A percentile compares a stretch with the other conserved stretches of the same genome.
These are phyloP conservation scores for Chrosomus eos DNA, from an alignment of 2,797 vertebrate genomes.

Conservation along the genomic window DNA sequence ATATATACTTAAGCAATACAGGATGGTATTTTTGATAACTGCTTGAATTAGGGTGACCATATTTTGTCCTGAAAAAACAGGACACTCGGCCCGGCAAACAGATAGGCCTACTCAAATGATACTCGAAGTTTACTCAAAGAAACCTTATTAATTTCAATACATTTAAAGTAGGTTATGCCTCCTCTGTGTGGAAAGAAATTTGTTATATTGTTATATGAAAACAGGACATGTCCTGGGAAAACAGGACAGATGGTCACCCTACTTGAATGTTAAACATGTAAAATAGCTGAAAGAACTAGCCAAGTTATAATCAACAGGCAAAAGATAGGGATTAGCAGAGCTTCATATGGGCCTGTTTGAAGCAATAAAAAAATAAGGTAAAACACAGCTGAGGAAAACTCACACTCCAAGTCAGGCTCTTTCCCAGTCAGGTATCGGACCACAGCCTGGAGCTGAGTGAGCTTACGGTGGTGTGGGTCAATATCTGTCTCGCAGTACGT, in stretches of 20 bases:
- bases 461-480: constrained; percentile 89
- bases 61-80: too few relatives aligned
- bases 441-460: constrained; percentile 88
- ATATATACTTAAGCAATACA: neutral
- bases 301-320: neutral
- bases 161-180: too few relatives aligned
- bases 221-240: too few relatives aligned
- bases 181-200: too few relatives aligned
- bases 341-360: neutral
- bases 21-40: neutral
- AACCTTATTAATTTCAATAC: too few relatives aligned
- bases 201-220: too few relatives aligned
- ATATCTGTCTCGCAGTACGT: constrained; percentile 95
- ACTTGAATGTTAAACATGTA: neutral
- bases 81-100: too few relatives aligned
- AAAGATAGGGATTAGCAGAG: neutral
- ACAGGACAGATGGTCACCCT: too few relatives aligned
- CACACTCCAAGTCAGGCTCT: constrained; percentile 92
- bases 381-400: constrained; percentile 60
- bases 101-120: too few relatives aligned
- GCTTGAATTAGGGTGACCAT: too few relatives aligned
- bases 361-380: neutral
- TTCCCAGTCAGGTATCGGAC: constrained; percentile 86
- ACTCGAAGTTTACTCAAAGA: too few relatives aligned
- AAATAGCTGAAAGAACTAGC: neutral